Evolutionary conservation across 2,113 vertebrate species (phyloP), one percentile per base, ranked within the genome.

Genomic region (Peromyscus californicus): DNA sequence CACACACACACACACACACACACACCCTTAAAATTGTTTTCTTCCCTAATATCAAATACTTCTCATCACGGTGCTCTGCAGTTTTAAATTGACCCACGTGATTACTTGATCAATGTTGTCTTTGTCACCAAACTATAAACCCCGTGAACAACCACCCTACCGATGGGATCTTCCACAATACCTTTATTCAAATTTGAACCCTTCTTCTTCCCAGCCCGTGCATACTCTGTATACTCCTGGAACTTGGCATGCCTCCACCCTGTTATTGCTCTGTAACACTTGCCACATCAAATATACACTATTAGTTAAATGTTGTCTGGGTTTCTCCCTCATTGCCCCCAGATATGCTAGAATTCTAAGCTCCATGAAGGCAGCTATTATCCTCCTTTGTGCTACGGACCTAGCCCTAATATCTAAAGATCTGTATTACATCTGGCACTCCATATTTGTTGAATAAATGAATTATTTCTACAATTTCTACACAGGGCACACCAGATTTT

Each of bases 401-500:
- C 88, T 94, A 76, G 78, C 21, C 24, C 54, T 57, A 54, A 67
- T 57, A 82, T 67, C 92, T 48, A 91, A 42, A 78, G 89, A 29
- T 90, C 85, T 87, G 19, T 26, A 88, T 69, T 82, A 61, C 9
- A 74, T 15, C 85, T 92, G 79, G 54, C 31, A 96, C n/a, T 90
- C 63, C n/a, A 26, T 97, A 89, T 90, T 95, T 85, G 63, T 61
- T 90, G 51, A 96, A 90, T 76, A 93, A 89, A 78, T 83, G 65
- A 93, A 93, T 96, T 89, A 96, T 91, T n/a, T n/a, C n/a, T n/a
- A n/a, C 26, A 89, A 96, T 92, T 95, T 97, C 91, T 94, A 93
- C 69, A 92, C 45, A 89, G 42, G 39, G 89, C 97, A 94, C 26
- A 82, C 29, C 75, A 93, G 74, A 80, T 88, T 97, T 98, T 94